Base-by-base conservation (phyloP, 2,797 vertebrate genomes). In the Hafferia zeledoni region DNA sequence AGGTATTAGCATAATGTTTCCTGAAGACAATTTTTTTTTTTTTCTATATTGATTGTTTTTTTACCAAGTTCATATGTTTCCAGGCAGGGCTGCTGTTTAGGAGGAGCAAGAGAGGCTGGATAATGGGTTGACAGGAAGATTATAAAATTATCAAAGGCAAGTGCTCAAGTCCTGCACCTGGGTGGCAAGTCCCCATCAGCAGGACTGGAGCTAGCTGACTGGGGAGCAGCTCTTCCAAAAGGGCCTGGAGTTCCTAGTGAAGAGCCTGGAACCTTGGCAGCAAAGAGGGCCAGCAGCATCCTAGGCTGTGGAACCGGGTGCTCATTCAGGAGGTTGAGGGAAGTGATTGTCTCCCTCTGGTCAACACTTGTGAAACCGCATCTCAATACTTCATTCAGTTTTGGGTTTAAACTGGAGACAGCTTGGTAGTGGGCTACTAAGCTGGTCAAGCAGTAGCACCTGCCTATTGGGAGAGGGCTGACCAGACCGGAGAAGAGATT, bases 341-440 rank as follows among this genome's bases (percentile, higher is more conserved):
- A 49, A 78, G 8, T 20, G 31, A 23, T 23, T 0, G 1, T 46
- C 17, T 61, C 6, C 15, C 17, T 74, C 47, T 71, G 41, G 19
- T 89, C 33, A 56, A 3, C 22, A 2, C 28, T 41, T 46, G 30
- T 30, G 35, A 69, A 71, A 61, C 28, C 0, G 0, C 12, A 5
- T 13, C 8, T 31, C 31, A 17, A 27, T 55, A 22, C 10, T 30
- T n/a, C 41, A 17, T 56, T 16, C n/a, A 37, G 9, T 41, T 72
- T 2, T 0, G 18, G 4, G 1, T 22, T 63, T 74, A 46, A 85
- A 53, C 12, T 35, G 52, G 19, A 50, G 12, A 12, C 10, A 18
- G 25, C 53, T 82, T 28, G 41, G 31, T n/a, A 75, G 50, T 31
- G 1, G 25, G 27, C 24, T 44, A 5, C 46, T 25, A 33, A 14